phyloP scores from a whole-genome alignment of 1,140 invertebrate species.

The Anadara kagoshimensis region DNA sequence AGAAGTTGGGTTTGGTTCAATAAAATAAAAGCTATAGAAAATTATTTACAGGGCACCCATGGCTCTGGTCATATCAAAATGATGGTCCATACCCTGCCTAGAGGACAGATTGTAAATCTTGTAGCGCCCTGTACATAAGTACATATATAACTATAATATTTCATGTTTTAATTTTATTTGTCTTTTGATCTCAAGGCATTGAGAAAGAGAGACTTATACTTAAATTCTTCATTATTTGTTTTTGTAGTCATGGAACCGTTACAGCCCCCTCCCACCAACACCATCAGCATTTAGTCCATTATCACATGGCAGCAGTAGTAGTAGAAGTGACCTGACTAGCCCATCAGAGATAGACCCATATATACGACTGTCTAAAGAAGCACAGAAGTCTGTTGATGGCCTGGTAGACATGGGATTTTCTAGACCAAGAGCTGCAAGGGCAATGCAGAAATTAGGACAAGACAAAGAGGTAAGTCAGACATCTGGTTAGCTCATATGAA shows the following conservation, averaged over 20 bases:
- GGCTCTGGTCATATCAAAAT: no score
- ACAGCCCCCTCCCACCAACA: slow-evolving; percentile 52
- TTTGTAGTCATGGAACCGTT: slow-evolving; percentile 56
- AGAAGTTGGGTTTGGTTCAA: no score
- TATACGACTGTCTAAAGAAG: slow-evolving; percentile 76
- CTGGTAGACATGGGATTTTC: slow-evolving; percentile 91
- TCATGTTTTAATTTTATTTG: no score
- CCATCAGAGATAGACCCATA: slow-evolving; percentile 74
- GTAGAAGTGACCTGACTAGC: slow-evolving; percentile 29
- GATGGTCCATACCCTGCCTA: no score
- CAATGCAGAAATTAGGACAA: slow-evolving; percentile 83
- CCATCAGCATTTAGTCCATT: not conserved
- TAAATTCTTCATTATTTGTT: not conserved
- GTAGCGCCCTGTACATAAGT: no score
- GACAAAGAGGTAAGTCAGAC: slow-evolving; percentile 84
- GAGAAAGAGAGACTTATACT: no score
- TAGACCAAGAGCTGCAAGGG: slow-evolving; percentile 83
- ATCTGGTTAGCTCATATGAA: not conserved
- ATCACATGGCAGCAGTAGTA: slow-evolving; percentile 11
- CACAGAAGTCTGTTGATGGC: slow-evolving; percentile 81
- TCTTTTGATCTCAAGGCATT: no score
- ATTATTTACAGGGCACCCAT: no score
- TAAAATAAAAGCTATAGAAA: no score
- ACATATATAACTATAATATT: no score
- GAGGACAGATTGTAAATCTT: no score